Base-by-base conservation (phyloP, 1,140 invertebrate genomes). In the Gryllus bimaculatus region DNA sequence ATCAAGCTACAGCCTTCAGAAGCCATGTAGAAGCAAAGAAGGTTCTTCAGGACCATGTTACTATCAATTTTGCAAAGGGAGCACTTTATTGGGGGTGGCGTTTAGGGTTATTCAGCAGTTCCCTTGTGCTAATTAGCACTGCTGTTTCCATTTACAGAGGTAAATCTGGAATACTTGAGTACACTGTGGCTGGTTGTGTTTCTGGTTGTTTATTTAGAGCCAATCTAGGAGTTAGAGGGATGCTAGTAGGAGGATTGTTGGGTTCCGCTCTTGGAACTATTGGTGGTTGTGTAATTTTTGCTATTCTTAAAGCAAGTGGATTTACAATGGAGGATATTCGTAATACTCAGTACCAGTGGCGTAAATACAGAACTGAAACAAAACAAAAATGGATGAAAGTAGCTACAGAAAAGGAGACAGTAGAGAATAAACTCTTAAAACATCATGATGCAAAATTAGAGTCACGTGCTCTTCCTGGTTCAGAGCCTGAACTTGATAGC, bases 11-110 rank as follows among this genome's bases (percentile, higher is more conserved):
- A 48, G 86, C 86, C 10, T 95, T 92, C 84, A 84, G 85, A 75
- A 89, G 87, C 79, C 91, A 92, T 76, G 84, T 90, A 12, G 87
- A 92, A 80, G 93, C 93, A 6, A 91, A 93, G 88, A 89, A 88
- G 87, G 88, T 88, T 82, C 81, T 94, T 10, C 91, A 93, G 85
- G 89, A 91, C 82, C 85, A 86, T 82, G 88, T 94, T 6, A 90
- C 89, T 6, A 20, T 90, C 13, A 88, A 86, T 81, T 92, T 94
- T 85, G 87, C 88, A 8, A 92, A 88, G 85, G 92, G 92, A n/a
- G 92, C 89, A n/a, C 87, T 85, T 10, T 88, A 87, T 82, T 91
- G 90, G 87, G 90, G 89, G 18, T 90, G 88, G 88, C 89, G 90
- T 82, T 81, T 93, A 66, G 88, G 86, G 6, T 80, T 89, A 5